phyloP scores from a whole-genome alignment of 2,888 invertebrate species.

The Panopea generosa region DNA sequence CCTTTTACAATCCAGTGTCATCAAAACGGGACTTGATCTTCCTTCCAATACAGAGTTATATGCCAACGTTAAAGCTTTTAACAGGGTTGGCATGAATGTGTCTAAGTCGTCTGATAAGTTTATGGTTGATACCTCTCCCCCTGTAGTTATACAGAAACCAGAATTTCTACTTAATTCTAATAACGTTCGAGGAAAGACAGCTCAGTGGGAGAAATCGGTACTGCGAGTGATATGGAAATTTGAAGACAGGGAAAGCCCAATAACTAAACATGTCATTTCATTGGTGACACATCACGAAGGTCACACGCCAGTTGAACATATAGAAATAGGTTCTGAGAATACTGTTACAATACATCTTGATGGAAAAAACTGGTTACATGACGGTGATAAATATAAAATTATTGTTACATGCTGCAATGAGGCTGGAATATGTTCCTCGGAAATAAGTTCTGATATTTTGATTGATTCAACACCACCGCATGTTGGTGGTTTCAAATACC shows the following conservation, averaged over 20 bases:
- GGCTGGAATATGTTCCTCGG: constrained; percentile 57
- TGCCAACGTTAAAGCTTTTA: constrained; percentile 28
- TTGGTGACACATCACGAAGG: constrained; percentile 40
- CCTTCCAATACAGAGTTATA: constrained; percentile 32
- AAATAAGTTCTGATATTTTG: constrained; percentile 40
- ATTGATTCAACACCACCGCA: constrained; percentile 70
- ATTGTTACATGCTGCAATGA: constrained; percentile 59
- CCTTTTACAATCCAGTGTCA: constrained; percentile 38
- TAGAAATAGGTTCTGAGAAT: constrained; percentile 41
- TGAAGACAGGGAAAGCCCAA: constrained; percentile 52
- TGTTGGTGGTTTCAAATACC: constrained; percentile 58
- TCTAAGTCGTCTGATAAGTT: constrained; percentile 25
- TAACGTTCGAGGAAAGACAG: neutral
- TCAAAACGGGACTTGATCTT: constrained; percentile 33
- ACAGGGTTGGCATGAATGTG: constrained; percentile 15
- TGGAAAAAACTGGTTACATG: constrained; percentile 33
- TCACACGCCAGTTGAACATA: constrained; percentile 45
- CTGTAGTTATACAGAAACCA: constrained; percentile 12
- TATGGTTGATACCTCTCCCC: constrained; percentile 21
- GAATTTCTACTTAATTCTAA: constrained; percentile 5
- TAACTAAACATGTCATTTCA: constrained; percentile 41
- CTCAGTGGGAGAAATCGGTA: constrained; percentile 55
- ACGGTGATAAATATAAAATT: constrained; percentile 57
- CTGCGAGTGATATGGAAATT: constrained; percentile 43
- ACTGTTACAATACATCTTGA: constrained; percentile 36